phyloP scores from a whole-genome alignment of 2,797 vertebrate genomes.

The Melanitta fusca region DNA sequence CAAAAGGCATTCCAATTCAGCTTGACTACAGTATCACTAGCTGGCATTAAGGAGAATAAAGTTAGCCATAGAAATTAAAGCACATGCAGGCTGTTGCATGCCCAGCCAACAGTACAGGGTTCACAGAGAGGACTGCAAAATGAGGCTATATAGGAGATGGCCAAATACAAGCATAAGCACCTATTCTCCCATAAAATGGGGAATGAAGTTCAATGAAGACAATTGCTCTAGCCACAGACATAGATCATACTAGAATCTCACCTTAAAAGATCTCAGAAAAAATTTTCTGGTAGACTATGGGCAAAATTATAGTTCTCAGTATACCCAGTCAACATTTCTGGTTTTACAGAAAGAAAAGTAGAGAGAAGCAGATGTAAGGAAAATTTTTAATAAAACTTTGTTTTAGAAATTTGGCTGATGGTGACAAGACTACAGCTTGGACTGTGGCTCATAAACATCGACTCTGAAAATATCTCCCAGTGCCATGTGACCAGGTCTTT shows the following conservation, averaged over 20 bases:
- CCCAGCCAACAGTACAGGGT: not conserved
- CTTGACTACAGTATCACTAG: not conserved
- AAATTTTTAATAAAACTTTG: not conserved
- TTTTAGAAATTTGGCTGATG: not conserved
- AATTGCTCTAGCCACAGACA: not conserved
- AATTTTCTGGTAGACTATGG: not conserved
- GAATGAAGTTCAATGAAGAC: accelerated
- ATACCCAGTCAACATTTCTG: not conserved
- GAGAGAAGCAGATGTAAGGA: not conserved
- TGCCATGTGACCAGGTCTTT: accelerated
- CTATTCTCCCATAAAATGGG: not conserved
- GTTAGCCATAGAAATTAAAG: not conserved
- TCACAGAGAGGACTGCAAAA: accelerated
- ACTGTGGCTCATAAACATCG: not conserved
- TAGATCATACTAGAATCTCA: not conserved
- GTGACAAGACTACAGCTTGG: not conserved
- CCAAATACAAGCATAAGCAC: not conserved
- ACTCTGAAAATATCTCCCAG: not conserved
- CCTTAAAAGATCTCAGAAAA: not conserved
- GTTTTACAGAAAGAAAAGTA: not conserved
- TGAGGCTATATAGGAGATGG: not conserved
- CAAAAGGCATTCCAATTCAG: not conserved
- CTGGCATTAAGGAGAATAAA: not conserved
- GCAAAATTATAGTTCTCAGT: not conserved
- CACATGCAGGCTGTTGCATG: not conserved